A percentile compares a stretch with the other conserved stretches of the same genome.
Evolutionary conservation across 2,797 vertebrate species (phyloP).

Genomic region (Rhinoraja longicauda): DNA sequence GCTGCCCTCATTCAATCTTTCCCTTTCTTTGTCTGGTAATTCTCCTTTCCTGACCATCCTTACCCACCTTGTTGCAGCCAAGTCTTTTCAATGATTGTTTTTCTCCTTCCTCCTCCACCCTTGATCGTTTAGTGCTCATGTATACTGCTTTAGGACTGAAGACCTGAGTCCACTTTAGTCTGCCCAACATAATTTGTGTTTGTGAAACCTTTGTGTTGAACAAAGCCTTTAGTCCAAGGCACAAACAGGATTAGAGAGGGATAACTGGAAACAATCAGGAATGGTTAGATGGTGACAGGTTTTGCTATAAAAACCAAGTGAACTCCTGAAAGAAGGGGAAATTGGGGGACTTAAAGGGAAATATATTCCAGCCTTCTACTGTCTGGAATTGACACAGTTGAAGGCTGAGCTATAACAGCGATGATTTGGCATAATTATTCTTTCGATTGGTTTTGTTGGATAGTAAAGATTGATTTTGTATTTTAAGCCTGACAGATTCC

Average conservation of each 20-base stretch:
- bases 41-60: neutral
- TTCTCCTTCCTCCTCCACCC: neutral
- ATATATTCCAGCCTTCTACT: neutral
- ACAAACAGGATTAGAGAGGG: too few relatives aligned
- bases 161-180: too few relatives aligned
- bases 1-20: too few relatives aligned
- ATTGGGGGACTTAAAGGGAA: neutral
- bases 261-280: neutral
- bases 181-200: neutral
- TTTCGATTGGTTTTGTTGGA: neutral
- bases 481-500: neutral
- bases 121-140: neutral
- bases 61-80: neutral
- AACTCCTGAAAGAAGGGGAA: too few relatives aligned
- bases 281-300: neutral
- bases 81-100: neutral
- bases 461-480: constrained; percentile 2
- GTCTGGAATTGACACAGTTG: neutral
- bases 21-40: too few relatives aligned
- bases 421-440: neutral
- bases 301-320: neutral
- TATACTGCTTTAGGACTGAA: neutral
- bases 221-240: neutral
- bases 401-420: neutral
- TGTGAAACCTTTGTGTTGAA: neutral